A percentile compares a stretch with the other conserved stretches of the same genome.
phyloP scores from a whole-genome alignment of 92 coral and sea anemone genomes.

The Paramuricea clavata region DNA sequence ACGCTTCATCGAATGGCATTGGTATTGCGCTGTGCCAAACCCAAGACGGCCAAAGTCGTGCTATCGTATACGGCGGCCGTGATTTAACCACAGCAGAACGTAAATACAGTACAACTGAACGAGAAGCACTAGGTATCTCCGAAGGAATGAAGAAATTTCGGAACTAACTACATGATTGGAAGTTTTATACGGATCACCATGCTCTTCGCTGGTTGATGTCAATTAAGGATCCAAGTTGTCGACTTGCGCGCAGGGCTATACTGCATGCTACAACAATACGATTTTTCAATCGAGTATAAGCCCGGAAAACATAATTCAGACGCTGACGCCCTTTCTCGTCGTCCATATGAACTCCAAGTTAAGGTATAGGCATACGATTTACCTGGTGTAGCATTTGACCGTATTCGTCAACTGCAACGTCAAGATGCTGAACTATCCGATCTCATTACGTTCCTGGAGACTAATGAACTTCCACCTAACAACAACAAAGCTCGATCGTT shows the following conservation, averaged over 20 bases:
- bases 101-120: too few species aligned
- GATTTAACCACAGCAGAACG: too few species aligned
- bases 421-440: conserved; percentile 56
- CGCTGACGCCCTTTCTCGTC: conserved; percentile 48
- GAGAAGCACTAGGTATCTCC: too few species aligned
- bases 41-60: too few species aligned
- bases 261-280: conserved; percentile 46
- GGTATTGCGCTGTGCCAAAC: too few species aligned
- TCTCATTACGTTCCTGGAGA: conserved; percentile 50
- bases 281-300: conserved; percentile 46
- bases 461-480: conserved; percentile 39
- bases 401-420: conserved; percentile 45
- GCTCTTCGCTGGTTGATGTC: conserved; percentile 37
- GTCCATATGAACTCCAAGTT: too few species aligned
- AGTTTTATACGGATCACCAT: conserved; percentile 38
- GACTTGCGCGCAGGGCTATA: too few species aligned
- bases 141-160: too few species aligned
- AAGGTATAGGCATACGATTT: conserved; percentile 20
- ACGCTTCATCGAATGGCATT: too few species aligned
- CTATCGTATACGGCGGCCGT: too few species aligned
- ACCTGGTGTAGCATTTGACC: conserved; percentile 44
- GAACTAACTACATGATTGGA: too few species aligned
- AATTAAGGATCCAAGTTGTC: conserved; percentile 48
- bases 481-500: conserved; percentile 28
- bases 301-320: conserved; percentile 43